Conservation (phyloP, 2,888 invertebrate genomes). For the Fissipunctia ypsillon region DNA sequence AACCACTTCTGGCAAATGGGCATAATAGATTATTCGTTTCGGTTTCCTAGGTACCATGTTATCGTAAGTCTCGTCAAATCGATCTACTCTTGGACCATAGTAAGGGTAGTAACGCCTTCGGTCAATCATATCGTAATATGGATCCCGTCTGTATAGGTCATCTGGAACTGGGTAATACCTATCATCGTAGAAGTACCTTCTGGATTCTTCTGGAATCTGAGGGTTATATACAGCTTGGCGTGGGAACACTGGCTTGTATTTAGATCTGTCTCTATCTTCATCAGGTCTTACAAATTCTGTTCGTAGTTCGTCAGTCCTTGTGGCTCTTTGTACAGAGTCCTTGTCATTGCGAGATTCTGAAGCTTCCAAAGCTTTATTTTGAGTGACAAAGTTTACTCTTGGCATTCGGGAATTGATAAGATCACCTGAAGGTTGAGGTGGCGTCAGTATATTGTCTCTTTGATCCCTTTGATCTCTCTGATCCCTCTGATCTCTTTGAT, state of each 20-base stretch:
- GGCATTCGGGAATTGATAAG: slow-evolving; percentile 91
- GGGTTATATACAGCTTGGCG: slow-evolving; percentile 86
- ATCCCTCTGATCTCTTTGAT: slow-evolving; percentile 61
- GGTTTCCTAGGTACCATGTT: slow-evolving; percentile 87
- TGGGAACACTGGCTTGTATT: slow-evolving; percentile 86
- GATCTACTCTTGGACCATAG: slow-evolving; percentile 81
- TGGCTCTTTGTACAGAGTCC: slow-evolving; percentile 85
- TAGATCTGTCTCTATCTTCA: slow-evolving; percentile 78
- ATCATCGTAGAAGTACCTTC: slow-evolving; percentile 84
- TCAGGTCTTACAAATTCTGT: slow-evolving; percentile 88
- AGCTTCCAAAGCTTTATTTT: slow-evolving; percentile 89
- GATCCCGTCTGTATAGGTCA: slow-evolving; percentile 85
- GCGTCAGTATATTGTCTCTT: slow-evolving; percentile 86
- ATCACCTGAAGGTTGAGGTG: slow-evolving; percentile 89
- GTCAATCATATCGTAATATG: slow-evolving; percentile 85
- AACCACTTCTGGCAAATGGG: slow-evolving; percentile 93
- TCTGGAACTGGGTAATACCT: slow-evolving; percentile 80
- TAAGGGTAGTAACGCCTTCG: slow-evolving; percentile 78
- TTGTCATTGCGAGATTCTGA: slow-evolving; percentile 89
- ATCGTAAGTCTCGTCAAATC: slow-evolving; percentile 85
- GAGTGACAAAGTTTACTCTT: slow-evolving; percentile 92
- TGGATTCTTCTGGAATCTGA: slow-evolving; percentile 82
- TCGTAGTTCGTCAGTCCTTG: slow-evolving; percentile 84
- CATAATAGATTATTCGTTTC: slow-evolving; percentile 93
- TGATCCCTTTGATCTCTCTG: slow-evolving; percentile 67